These are phyloP conservation scores for Reticulitermes lucifugus DNA, from an alignment of 2,888 invertebrate species.

Conservation along the genomic window DNA sequence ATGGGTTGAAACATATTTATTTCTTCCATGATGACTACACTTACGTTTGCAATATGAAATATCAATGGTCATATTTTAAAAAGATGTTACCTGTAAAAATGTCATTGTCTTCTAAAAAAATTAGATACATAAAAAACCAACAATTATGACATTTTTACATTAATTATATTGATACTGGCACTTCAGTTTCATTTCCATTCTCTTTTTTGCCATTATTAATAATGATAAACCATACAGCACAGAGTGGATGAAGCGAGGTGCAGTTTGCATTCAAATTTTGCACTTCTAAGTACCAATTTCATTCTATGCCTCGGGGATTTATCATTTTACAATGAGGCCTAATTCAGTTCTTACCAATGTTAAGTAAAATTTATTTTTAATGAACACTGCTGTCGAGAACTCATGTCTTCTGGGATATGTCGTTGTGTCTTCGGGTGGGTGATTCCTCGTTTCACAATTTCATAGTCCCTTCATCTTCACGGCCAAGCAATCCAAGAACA, in stretches of 20 bases:
- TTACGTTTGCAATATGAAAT: slow-evolving; percentile 40
- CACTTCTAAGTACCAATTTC: background rate
- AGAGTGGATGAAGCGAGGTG: slow-evolving; percentile 26
- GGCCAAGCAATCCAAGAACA: too few species aligned
- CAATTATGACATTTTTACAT: slow-evolving; percentile 41
- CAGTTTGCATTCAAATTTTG: slow-evolving; percentile 2
- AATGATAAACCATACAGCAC: slow-evolving; percentile 28
- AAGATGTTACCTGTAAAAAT: slow-evolving; percentile 42
- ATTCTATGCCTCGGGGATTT: slow-evolving; percentile 8
- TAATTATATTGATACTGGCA: slow-evolving; percentile 39
- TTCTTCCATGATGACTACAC: slow-evolving; percentile 40
- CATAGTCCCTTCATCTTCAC: too few species aligned
- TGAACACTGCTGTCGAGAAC: too few species aligned
- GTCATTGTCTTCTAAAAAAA: slow-evolving; percentile 32
- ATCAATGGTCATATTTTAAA: slow-evolving; percentile 42
- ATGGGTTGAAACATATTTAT: slow-evolving; percentile 41
- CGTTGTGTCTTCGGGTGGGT: too few species aligned
- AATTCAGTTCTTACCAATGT: too few species aligned
- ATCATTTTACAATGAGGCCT: background rate
- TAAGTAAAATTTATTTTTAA: too few species aligned
- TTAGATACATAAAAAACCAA: slow-evolving; percentile 41
- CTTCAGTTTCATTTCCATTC: slow-evolving; percentile 37
- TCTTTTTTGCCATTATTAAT: slow-evolving; percentile 32
- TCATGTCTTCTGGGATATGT: too few species aligned
- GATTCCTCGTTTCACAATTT: too few species aligned